A percentile compares a stretch with the other conserved stretches of the same genome.
Conservation (phyloP, 2,113 vertebrate species). For the Phrynosoma blainvillii region DNA sequence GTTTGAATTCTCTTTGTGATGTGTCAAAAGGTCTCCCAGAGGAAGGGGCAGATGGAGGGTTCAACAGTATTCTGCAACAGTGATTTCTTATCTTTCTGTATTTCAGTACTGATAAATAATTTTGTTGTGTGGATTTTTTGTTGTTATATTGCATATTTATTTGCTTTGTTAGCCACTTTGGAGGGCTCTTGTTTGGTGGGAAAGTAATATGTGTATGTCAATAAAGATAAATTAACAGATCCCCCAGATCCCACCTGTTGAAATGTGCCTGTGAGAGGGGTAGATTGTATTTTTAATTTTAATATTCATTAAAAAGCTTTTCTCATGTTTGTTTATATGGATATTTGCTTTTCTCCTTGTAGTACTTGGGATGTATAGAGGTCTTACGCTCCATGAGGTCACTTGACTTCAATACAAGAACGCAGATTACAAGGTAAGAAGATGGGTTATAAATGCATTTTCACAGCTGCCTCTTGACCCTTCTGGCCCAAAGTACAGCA, state of each 20-base stretch:
- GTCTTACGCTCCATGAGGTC: constrained; percentile 85
- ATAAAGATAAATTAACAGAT: background rate
- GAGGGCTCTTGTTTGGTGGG: background rate
- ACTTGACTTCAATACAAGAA: constrained; percentile 84
- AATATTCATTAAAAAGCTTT: background rate
- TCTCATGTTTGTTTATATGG: constrained; percentile 37
- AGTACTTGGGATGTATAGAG: constrained; percentile 86
- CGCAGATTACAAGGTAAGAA: constrained; percentile 84
- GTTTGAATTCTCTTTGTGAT: too few relatives aligned
- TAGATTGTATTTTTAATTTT: background rate
- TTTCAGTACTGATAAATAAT: background rate
- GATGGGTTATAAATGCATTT: background rate
- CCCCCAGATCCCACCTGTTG: too few relatives aligned
- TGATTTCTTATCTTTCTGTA: background rate
- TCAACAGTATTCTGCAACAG: too few relatives aligned
- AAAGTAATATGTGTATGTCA: background rate
- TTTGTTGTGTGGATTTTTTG: background rate
- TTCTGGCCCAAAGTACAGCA: background rate
- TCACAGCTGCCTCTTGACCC: constrained; percentile 21
- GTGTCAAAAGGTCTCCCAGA: background rate
- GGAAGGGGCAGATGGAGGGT: background rate
- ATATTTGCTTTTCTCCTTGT: constrained; percentile 61
- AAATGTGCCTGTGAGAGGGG: background rate
- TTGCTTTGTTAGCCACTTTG: background rate
- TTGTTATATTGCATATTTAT: background rate